These are phyloP conservation scores for Mormyrops attenuatus DNA, from an alignment of 2,797 vertebrate genomes.

Conservation along the genomic window DNA sequence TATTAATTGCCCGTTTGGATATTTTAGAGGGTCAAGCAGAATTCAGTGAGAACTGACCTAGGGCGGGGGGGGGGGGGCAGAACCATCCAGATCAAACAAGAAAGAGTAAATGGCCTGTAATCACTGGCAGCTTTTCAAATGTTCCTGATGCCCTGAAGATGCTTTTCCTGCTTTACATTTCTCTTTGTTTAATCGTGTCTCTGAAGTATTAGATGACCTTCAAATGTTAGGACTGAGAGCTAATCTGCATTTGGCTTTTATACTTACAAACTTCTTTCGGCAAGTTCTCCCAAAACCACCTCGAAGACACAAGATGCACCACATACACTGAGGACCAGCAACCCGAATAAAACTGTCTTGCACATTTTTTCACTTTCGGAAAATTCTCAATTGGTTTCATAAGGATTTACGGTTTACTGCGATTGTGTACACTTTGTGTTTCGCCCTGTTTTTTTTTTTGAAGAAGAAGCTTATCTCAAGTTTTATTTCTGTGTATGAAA, in stretches of 20 bases:
- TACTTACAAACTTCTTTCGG: background rate
- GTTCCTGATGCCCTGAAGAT: constrained; percentile 6
- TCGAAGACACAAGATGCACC: background rate
- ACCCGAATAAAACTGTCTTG: background rate
- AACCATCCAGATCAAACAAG: background rate
- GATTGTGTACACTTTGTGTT: background rate
- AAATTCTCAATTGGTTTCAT: background rate
- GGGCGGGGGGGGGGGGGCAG: background rate
- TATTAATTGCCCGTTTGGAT: background rate
- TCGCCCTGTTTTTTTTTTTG: background rate
- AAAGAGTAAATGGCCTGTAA: background rate
- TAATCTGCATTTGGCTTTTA: constrained; percentile 19
- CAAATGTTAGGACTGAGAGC: constrained; percentile 14
- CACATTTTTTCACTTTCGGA: background rate
- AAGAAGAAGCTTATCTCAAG: background rate
- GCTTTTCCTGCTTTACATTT: background rate
- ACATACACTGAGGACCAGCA: background rate
- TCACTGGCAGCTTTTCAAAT: constrained; percentile 19
- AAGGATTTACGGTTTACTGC: background rate
- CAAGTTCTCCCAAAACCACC: background rate
- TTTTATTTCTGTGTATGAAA: background rate
- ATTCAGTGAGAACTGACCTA: background rate
- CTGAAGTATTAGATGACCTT: constrained; percentile 24
- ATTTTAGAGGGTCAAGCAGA: constrained; percentile 6
- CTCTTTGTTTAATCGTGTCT: constrained; percentile 14